These are phyloP conservation scores for Peromyscus nudipes DNA, from an alignment of 2,797 vertebrate genomes.

Conservation along the genomic window DNA sequence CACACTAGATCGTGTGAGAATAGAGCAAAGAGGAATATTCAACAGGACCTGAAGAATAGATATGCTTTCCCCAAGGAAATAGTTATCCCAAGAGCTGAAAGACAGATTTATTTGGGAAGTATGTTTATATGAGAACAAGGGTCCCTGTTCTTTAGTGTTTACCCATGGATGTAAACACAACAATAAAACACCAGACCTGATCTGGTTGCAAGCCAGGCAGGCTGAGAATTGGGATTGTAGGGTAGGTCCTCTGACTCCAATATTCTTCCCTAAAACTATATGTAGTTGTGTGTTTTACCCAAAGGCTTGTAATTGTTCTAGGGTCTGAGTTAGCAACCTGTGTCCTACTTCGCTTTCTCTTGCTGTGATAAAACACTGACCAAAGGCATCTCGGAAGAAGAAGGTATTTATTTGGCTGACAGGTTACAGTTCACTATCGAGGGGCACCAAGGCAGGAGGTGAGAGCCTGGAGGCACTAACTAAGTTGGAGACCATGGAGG, in stretches of 20 bases:
- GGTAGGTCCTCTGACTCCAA: not conserved
- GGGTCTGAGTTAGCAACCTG: not conserved
- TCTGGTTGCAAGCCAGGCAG: not conserved
- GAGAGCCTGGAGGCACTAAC: not conserved
- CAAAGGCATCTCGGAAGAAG: not conserved
- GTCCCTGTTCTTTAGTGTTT: conserved; percentile 11
- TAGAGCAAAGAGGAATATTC: not conserved
- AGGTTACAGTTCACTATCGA: not conserved
- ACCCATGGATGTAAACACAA: not conserved
- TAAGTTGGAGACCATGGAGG: not conserved
- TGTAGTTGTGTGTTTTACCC: not conserved
- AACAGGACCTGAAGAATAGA: not conserved
- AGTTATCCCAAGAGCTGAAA: not conserved
- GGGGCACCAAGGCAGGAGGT: not conserved
- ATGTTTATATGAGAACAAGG: not conserved
- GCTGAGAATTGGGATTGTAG: not conserved
- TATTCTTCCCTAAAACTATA: not conserved
- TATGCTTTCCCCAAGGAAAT: not conserved
- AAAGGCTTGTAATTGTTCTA: not conserved
- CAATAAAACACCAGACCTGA: not conserved
- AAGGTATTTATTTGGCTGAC: not conserved
- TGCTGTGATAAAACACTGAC: not conserved
- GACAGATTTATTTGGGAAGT: not conserved
- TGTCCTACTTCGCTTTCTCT: not conserved
- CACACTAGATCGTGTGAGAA: not conserved